Base-by-base conservation (phyloP, 2,797 vertebrate genomes). In the Loris lydekkerianus region DNA sequence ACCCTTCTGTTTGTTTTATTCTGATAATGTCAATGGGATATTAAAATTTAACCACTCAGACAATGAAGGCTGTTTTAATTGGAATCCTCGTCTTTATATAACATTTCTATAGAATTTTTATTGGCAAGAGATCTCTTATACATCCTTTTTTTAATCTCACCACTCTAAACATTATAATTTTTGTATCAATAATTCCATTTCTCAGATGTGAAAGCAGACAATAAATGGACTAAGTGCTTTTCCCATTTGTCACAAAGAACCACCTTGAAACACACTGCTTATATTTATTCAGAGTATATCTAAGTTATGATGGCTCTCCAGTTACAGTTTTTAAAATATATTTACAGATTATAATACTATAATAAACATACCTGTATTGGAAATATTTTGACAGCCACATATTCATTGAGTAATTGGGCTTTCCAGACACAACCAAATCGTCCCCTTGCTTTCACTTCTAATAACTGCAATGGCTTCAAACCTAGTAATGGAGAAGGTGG, bases 381-480 rank as follows among this genome's bases (percentile, higher is more conserved):
- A 98, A 99, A 99, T 99, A 99, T 99, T 98, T 99, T 99, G 23
- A 99, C 99, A 0, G 99, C 99, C 91, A 99, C 99, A 0, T 99
- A 99, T 21, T 99, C 99, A 8, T 98, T 99, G 43, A 99, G 99
- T 65, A 99, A 99, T 97, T 99, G 99, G 29, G 99, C 99, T 98
- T 99, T 99, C 99, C 99, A 99, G 25, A 99, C 99, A 60, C 99
- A 99, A 65, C 99, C 99, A 86, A 99, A 99, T 96, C 99, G 99
- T 96, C 99, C 99, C 96, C 99, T 99, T 93, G 99, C 99, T 98
- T 99, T 99, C 97, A 99, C 97, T 98, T 99, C 99, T 53, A 99
- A 97, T 95, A 99, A 98, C 98, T 99, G 99, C 98, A 99, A 98
- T 0, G 99, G 99, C 97, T 99, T 99, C 97, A 99, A 99, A 72